These are phyloP conservation scores for Probaryconus sp. DNA, from an alignment of 1,140 invertebrate genomes.

Conservation along the genomic window DNA sequence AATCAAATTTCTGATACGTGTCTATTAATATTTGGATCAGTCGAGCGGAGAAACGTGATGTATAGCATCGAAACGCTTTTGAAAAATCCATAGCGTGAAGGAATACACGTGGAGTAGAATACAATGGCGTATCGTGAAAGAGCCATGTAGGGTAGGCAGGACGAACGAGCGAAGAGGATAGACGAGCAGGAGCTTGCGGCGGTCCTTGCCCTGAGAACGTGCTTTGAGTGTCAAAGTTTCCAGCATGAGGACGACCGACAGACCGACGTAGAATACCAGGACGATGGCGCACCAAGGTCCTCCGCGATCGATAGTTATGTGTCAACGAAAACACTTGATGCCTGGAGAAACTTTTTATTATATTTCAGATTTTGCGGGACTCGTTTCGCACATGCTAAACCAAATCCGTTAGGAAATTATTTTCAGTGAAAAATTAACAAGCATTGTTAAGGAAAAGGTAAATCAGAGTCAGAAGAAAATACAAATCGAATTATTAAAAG, in stretches of 20 bases:
- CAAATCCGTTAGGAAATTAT: too few species aligned
- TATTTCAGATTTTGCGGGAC: constrained; percentile 28
- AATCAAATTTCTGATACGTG: constrained; percentile 41
- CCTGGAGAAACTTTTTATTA: constrained; percentile 49
- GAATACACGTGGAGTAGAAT: constrained; percentile 70
- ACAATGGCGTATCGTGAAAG: constrained; percentile 72
- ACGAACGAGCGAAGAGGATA: constrained; percentile 38
- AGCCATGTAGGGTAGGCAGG: constrained; percentile 41
- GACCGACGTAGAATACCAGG: constrained; percentile 71
- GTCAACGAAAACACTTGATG: constrained; percentile 63
- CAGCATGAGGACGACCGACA: constrained; percentile 69
- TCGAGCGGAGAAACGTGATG: constrained; percentile 56
- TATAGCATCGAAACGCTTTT: constrained; percentile 70
- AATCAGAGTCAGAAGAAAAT: too few species aligned
- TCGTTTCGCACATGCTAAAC: too few species aligned
- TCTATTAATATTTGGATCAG: constrained; percentile 57
- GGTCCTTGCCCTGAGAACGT: constrained; percentile 79
- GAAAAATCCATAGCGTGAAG: constrained; percentile 74
- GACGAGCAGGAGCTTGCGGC: constrained; percentile 74
- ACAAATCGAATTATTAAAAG: constrained; percentile 58
- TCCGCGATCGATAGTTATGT: constrained; percentile 74
- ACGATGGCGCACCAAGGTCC: constrained; percentile 76
- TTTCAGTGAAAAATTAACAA: too few species aligned
- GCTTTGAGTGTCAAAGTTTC: constrained; percentile 76
- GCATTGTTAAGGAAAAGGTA: too few species aligned